Evolutionary conservation across 2,113 vertebrate species (phyloP).

Genomic region (Podarcis raffonei): DNA sequence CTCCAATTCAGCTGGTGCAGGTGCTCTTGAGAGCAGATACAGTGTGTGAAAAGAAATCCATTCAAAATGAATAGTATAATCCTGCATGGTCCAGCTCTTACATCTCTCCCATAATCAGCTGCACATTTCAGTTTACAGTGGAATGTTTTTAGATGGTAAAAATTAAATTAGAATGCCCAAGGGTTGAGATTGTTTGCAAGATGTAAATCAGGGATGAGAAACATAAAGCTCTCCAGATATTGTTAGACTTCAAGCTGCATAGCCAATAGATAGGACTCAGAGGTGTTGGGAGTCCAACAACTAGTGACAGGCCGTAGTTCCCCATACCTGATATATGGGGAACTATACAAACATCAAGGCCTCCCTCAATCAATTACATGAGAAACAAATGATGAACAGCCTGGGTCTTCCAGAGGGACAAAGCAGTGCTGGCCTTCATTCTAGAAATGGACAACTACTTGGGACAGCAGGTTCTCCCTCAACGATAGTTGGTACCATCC

Average conservation of each 20-base stretch:
- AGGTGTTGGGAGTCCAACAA: no score
- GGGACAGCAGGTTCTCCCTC: not conserved
- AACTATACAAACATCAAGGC: not conserved
- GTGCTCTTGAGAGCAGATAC: no score
- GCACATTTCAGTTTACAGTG: not conserved
- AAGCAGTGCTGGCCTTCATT: not conserved
- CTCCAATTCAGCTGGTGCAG: no score
- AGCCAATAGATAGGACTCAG: no score
- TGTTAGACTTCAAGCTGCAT: no score
- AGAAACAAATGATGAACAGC: accelerated
- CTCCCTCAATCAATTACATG: not conserved
- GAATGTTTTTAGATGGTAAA: not conserved
- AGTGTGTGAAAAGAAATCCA: not conserved
- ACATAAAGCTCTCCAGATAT: no score
- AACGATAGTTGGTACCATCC: not conserved
- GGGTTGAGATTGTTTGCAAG: not conserved
- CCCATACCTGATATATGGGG: no score
- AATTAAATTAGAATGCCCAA: not conserved
- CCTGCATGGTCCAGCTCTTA: not conserved
- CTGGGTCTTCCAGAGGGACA: not conserved
- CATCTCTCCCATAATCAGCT: not conserved
- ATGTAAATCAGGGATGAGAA: not conserved
- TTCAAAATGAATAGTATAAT: not conserved
- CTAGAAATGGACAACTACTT: not conserved
- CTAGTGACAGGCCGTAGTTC: no score